Conservation (phyloP, 2,888 invertebrate genomes). For the Parthenolecanium corni region DNA sequence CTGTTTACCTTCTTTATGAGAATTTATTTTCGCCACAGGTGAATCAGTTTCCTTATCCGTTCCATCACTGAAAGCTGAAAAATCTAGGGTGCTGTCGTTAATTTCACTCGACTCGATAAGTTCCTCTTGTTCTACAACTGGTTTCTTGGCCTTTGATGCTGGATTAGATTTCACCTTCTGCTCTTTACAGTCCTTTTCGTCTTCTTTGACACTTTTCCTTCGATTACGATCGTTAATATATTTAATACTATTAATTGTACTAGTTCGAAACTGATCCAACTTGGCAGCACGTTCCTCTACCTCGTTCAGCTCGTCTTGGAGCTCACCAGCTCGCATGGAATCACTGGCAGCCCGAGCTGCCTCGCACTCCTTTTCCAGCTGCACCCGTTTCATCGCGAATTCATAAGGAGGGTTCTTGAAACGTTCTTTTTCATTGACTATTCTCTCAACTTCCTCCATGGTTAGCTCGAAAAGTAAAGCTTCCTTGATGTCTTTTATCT, state of each 20-base stretch:
- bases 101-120: not conserved
- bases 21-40: not conserved
- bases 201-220: constrained; percentile 81
- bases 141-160: constrained; percentile 43
- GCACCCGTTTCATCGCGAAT: constrained; percentile 93
- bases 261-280: constrained; percentile 78
- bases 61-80: not conserved
- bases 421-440: constrained; percentile 78
- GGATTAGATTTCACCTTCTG: constrained; percentile 75
- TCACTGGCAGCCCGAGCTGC: constrained; percentile 48
- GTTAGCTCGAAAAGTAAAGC: constrained; percentile 86
- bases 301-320: constrained; percentile 68
- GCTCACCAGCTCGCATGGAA: constrained; percentile 57
- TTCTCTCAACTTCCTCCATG: constrained; percentile 82
- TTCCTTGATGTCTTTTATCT: constrained; percentile 74
- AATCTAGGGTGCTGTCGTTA: not conserved
- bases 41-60: not conserved
- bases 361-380: constrained; percentile 79
- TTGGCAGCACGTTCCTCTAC: constrained; percentile 83
- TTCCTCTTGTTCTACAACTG: not conserved
- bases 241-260: constrained; percentile 86
- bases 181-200: constrained; percentile 84
- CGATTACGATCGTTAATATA: constrained; percentile 94
- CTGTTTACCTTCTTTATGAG: constrained; percentile 7
- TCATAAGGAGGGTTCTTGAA: constrained; percentile 89